These are phyloP conservation scores for Aplysia californica DNA, from an alignment of 1,140 invertebrate species.

Conservation along the genomic window DNA sequence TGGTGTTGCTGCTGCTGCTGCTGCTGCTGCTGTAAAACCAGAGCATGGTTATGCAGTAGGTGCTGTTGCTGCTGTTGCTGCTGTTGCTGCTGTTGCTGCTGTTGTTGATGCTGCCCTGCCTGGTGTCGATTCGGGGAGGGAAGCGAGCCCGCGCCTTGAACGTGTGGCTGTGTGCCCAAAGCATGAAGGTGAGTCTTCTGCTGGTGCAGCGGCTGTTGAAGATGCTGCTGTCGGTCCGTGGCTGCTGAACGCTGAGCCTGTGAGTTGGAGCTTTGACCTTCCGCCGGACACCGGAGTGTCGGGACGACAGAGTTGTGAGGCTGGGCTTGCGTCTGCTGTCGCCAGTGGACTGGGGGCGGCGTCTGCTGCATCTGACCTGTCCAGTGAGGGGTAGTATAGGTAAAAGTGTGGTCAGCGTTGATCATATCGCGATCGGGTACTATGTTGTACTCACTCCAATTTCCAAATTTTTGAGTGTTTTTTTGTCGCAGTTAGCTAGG, in stretches of 20 bases:
- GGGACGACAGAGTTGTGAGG: too few species aligned
- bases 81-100: background rate
- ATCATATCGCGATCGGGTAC: too few species aligned
- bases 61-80: slow-evolving; percentile 2
- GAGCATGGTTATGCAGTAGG: slow-evolving; percentile 16
- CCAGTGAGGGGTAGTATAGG: background rate
- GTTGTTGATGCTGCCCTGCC: background rate
- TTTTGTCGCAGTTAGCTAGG: background rate
- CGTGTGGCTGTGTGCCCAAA: background rate
- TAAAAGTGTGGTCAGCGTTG: too few species aligned
- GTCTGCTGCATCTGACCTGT: slow-evolving; percentile 11
- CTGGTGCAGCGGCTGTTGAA: too few species aligned
- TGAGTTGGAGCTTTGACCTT: too few species aligned
- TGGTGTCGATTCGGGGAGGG: background rate
- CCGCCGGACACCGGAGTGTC: too few species aligned
- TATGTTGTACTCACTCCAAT: background rate
- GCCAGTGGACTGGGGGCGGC: background rate
- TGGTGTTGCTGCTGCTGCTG: slow-evolving; percentile 3
- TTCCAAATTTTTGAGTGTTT: background rate
- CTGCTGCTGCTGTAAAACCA: background rate
- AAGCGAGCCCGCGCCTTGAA: background rate
- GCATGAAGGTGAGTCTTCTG: background rate
- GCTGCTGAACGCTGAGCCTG: too few species aligned
- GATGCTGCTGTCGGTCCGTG: too few species aligned
- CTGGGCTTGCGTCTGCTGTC: too few species aligned